Evolutionary conservation across 2,113 vertebrate genomes (phyloP).

Genomic region (Tragelaphus buxtoni): DNA sequence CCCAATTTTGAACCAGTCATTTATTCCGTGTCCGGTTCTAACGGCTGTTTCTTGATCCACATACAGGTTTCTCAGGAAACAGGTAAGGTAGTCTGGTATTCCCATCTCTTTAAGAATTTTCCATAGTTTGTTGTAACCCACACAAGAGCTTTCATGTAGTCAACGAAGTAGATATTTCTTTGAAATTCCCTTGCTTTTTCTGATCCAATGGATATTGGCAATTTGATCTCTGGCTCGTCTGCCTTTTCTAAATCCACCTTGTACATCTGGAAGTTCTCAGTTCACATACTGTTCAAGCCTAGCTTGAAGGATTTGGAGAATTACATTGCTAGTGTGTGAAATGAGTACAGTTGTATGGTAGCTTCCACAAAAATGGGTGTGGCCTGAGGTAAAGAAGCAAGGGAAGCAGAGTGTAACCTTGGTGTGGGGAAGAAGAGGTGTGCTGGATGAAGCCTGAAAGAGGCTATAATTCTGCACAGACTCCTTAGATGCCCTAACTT

Average conservation of each 20-base stretch:
- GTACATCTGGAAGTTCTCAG: not conserved
- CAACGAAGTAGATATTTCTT: not conserved
- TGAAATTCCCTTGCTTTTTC: not conserved
- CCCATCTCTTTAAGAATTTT: not conserved
- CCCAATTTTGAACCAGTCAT: not conserved
- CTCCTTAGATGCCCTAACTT: too few species aligned
- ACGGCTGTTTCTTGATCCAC: not conserved
- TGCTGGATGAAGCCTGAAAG: not conserved
- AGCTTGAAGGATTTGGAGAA: not conserved
- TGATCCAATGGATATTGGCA: not conserved
- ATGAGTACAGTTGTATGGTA: not conserved
- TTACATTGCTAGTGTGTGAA: not conserved
- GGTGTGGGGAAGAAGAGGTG: not conserved
- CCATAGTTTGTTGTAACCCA: not conserved
- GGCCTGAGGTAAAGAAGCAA: not conserved
- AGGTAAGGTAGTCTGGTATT: not conserved
- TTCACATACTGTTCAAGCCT: not conserved
- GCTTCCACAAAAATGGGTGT: not conserved
- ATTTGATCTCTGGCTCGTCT: not conserved
- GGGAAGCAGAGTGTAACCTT: not conserved
- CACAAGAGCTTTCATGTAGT: not conserved
- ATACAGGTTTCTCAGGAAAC: not conserved
- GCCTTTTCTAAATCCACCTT: not conserved
- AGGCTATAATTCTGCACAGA: not conserved
- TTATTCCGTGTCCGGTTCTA: not conserved